A percentile compares a stretch with the other conserved stretches of the same genome.
These are phyloP conservation scores for Brachypteracias leptosomus DNA, from an alignment of 2,113 vertebrate genomes.

Conservation along the genomic window DNA sequence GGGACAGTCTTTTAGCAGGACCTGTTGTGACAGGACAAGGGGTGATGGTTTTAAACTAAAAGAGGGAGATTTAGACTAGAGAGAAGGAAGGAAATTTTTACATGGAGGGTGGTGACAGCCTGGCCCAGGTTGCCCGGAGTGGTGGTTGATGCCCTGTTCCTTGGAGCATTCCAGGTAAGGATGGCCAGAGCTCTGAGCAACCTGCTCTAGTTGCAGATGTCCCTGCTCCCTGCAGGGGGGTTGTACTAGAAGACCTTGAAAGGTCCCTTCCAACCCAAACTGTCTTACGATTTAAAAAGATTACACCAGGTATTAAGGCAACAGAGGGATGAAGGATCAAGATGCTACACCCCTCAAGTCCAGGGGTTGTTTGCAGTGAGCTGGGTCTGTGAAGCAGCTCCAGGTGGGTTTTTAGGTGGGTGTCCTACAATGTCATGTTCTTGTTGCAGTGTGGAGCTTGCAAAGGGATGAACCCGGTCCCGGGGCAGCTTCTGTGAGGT, in stretches of 20 bases:
- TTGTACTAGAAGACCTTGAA: too few species aligned
- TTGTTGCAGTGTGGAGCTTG: rapidly evolving
- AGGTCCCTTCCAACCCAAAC: too few species aligned
- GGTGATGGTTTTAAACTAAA: background rate
- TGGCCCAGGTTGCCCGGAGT: background rate
- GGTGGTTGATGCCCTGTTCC: too few species aligned
- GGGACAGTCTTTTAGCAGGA: background rate
- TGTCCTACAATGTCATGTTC: rapidly evolving
- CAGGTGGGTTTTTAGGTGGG: rapidly evolving
- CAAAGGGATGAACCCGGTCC: rapidly evolving
- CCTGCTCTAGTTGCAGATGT: background rate
- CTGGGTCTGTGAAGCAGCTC: rapidly evolving
- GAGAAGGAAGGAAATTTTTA: too few species aligned
- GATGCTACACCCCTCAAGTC: rapidly evolving
- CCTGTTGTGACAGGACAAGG: background rate
- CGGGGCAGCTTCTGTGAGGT: too few species aligned
- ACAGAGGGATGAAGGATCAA: background rate
- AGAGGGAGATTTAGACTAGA: too few species aligned
- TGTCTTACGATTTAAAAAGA: background rate
- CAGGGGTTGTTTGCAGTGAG: background rate
- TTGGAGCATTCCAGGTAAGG: too few species aligned
- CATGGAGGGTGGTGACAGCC: background rate
- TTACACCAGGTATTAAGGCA: too few species aligned
- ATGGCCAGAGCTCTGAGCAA: background rate
- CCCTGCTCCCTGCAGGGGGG: too few species aligned